Conservation (phyloP, 1,140 invertebrate genomes). For the Lucilia cuprina region DNA sequence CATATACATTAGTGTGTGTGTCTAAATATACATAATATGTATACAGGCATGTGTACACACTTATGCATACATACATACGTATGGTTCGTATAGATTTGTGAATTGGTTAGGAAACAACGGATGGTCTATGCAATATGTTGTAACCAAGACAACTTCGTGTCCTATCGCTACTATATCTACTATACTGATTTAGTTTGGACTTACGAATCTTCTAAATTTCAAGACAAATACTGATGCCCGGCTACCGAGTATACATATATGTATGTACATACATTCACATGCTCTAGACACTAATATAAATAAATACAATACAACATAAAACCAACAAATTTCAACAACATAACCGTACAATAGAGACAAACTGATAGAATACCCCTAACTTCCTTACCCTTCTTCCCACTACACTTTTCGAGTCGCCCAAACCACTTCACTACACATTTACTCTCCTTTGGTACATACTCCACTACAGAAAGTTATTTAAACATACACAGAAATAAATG, state of each 20-base stretch:
- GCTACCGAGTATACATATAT: not conserved
- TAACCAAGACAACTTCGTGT: constrained; percentile 7
- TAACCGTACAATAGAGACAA: not conserved
- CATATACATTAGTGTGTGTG: not conserved
- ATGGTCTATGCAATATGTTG: not conserved
- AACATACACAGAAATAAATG: constrained; percentile 19
- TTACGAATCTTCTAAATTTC: constrained; percentile 14
- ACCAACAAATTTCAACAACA: constrained; percentile 4
- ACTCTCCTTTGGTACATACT: not conserved
- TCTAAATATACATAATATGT: no score
- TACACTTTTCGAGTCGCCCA: no score
- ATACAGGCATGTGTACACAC: not conserved
- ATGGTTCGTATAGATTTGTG: not conserved
- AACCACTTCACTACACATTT: constrained; percentile 5
- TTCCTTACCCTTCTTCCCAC: no score
- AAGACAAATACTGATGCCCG: constrained; percentile 28
- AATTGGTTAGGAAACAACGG: not conserved
- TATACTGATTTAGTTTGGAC: constrained; percentile 24
- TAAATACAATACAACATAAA: constrained; percentile 9
- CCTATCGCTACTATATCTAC: constrained; percentile 8
- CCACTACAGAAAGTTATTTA: constrained; percentile 5
- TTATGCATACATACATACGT: not conserved
- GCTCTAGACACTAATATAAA: not conserved
- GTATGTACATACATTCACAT: not conserved
- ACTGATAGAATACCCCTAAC: not conserved